Evolutionary conservation across 23 tunicate genomes (phyloP).

Genomic region (Ascidia mentula): DNA sequence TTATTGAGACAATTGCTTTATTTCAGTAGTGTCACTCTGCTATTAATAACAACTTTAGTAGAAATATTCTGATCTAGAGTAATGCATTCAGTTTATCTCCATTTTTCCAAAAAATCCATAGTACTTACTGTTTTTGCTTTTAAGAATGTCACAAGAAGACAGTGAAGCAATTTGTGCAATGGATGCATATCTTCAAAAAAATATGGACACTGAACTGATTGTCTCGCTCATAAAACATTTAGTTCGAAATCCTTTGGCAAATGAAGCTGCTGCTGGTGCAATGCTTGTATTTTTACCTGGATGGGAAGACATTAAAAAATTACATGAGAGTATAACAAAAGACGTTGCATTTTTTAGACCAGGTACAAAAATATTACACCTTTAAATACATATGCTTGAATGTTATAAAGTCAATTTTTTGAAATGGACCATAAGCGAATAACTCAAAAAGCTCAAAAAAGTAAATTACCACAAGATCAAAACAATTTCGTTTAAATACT

Average conservation of each 20-base stretch:
- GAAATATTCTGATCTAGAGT: slow-evolving; percentile 20
- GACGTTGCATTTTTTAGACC: slow-evolving; percentile 46
- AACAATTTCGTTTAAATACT: too few relatives aligned
- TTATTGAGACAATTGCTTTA: too few relatives aligned
- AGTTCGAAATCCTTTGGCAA: background rate
- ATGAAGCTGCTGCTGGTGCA: slow-evolving; percentile 37
- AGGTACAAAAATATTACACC: too few relatives aligned
- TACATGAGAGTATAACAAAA: slow-evolving; percentile 28
- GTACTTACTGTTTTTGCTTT: background rate
- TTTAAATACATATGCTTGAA: too few relatives aligned
- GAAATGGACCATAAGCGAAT: too few relatives aligned
- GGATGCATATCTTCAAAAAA: slow-evolving; percentile 64
- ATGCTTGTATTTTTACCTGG: slow-evolving; percentile 80
- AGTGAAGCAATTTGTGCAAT: slow-evolving; percentile 47
- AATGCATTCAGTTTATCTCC: too few relatives aligned
- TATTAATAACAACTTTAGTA: background rate
- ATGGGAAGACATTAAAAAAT: slow-evolving; percentile 72
- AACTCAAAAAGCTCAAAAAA: too few relatives aligned
- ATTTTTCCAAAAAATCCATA: too few relatives aligned
- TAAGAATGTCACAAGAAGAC: background rate
- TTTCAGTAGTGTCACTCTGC: too few relatives aligned
- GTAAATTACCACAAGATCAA: too few relatives aligned
- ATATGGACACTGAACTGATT: slow-evolving; percentile 48
- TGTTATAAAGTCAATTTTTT: too few relatives aligned
- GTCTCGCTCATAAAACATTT: slow-evolving; percentile 49